Evolutionary conservation across 2,888 invertebrate species (phyloP), one percentile per base, ranked within the genome.

Genomic region (Alviniconcha strummeri): DNA sequence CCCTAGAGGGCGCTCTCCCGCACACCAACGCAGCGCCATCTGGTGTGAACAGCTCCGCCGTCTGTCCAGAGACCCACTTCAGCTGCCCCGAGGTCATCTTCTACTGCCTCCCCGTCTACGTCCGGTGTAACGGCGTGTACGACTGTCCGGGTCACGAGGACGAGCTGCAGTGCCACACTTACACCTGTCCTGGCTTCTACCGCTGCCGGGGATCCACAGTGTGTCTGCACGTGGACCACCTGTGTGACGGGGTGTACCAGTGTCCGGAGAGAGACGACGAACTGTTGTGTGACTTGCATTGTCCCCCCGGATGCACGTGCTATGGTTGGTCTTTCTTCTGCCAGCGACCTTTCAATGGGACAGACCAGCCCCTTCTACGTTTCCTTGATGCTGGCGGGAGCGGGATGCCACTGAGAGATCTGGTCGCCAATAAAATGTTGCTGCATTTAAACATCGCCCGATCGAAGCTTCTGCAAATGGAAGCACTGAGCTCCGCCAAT

Each of bases 191-290:
- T 7, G 83, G 82, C 56, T 80, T 82, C n/a, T 85, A 85, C 76
- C 83, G 79, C 9, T 85, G 85, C 64, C 74, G 79, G n/a, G 19
- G 55, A 19, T 75, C 83, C 56, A 19, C 7, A 5, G 85, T 85
- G 4, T 85, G 85, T 74, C 75, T 85, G 13, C 83, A 83, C 56
- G 54, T 7, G 7, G 77, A 81, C 17, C 81, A 85, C 67, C 67
- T 85, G 9, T 85, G 85, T 64, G 85, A 85, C 60, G 85, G 85
- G 15, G 64, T 77, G 77, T 80, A 80, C 64, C 85, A 85, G 75
- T 85, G 85, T 56, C 85, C 85, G 1, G 60, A 85, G 13, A 83
- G 83, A 60, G 85, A 85, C 54, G 85, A 85, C 56, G 85, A 85
- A 57, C 5, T 15, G 17, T 57, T 85, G 72, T 85, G 85, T 19